Evolutionary conservation across 1,140 invertebrate species (phyloP).

Genomic region (Solenopsis invicta): DNA sequence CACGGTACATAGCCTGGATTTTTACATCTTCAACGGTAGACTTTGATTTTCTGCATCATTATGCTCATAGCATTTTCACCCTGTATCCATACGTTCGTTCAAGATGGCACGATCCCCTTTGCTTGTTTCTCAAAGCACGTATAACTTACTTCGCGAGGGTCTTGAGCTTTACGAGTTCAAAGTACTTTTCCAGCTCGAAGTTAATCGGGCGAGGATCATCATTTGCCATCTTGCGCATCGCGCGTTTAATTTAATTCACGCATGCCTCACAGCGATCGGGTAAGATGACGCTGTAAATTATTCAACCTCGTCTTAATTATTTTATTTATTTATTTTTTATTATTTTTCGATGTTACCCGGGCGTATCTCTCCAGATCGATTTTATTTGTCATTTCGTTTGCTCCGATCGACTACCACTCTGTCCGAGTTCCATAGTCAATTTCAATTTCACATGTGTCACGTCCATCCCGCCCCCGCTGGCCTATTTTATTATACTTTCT

Average conservation of each 20-base stretch:
- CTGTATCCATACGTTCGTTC: conserved; percentile 49
- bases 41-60: conserved; percentile 73
- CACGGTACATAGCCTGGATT: conserved; percentile 67
- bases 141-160: not conserved
- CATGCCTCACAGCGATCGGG: conserved; percentile 65
- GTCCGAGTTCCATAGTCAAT: conserved; percentile 59
- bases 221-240: conserved; percentile 63
- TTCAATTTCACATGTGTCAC: conserved; percentile 61
- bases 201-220: conserved; percentile 12
- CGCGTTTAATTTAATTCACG: conserved; percentile 53
- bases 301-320: conserved; percentile 28
- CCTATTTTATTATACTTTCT: conserved; percentile 39
- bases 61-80: conserved; percentile 68
- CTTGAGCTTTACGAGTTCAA: not conserved
- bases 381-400: conserved; percentile 36
- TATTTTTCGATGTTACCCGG: conserved; percentile 37
- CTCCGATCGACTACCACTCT: conserved; percentile 56
- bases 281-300: conserved; percentile 29
- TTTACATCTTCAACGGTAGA: conserved; percentile 70
- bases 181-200: not conserved
- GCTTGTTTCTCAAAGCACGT: conserved; percentile 1
- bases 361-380: conserved; percentile 29
- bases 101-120: conserved; percentile 54
- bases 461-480: conserved; percentile 34
- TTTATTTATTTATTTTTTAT: not conserved